Base-by-base conservation (phyloP, 1,140 invertebrate species). In the Macrostomum lignano region DNA sequence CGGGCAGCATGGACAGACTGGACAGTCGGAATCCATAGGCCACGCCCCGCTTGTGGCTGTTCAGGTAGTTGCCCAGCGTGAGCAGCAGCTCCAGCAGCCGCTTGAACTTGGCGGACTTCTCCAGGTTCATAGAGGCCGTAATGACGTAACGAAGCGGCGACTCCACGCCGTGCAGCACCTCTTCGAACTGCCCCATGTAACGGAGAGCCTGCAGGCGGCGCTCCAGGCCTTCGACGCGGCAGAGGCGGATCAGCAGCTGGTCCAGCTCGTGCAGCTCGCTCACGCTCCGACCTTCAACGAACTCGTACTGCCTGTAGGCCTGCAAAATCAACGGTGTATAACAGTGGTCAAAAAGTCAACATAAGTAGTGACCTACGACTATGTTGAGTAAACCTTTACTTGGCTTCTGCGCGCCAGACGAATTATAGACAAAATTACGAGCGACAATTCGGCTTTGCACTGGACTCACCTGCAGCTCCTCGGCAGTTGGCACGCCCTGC, bases 21-120 rank as follows among this genome's bases (percentile, higher is more conserved):
- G 91, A 78, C 26, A 98, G 60, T 52, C 91, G 93, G 49, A 98
- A 98, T 4, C 91, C 91, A 57, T 98, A 96, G 1, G 81, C 86
- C 1, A 81, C 78, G 2, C 84, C 86, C 21, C 84, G 65, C 55
- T 84, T 86, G 41, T 74, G 73, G 49, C 78, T 86, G 52, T 96
- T 96, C 58, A 96, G 66, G 55, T 94, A 96, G 58, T 98, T 98
- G 21, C 91, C 91, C 59, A 96, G 86, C 3, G 86, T 84, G 35
- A 98, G 61, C 48, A 98, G 81, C 36, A 66, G 52, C 52, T 66
- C 53, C 5, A 61, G 40, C 15, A 46, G 19, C 45, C 72, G 71
- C 49, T 72, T 67, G 7, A 93, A 62, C 52, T 86, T 91, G 40
- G 70, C 70, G 1, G 81, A 91, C 38, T 71, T 73, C 43, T 76